Evolutionary conservation across 2,888 invertebrate genomes (phyloP).

Genomic region (Zaprionus lineosus): DNA sequence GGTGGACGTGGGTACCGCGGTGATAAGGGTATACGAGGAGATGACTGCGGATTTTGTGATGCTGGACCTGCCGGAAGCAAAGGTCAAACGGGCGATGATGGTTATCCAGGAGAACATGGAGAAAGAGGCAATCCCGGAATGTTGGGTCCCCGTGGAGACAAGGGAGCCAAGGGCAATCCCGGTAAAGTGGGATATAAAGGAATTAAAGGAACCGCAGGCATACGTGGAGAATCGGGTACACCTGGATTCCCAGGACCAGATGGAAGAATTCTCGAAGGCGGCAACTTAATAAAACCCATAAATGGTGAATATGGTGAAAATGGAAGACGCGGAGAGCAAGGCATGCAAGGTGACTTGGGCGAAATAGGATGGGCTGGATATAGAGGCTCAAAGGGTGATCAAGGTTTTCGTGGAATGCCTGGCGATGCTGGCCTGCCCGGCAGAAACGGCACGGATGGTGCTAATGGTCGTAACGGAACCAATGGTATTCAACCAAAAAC

Average conservation of each 20-base stretch:
- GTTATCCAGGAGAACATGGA: conserved; percentile 79
- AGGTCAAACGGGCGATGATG: conserved; percentile 80
- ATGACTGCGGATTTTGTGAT: conserved; percentile 87
- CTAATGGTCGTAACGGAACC: conserved; percentile 84
- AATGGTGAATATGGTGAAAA: conserved; percentile 74
- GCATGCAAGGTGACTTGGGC: conserved; percentile 76
- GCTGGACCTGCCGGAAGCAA: conserved; percentile 83
- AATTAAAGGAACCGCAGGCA: conserved; percentile 85
- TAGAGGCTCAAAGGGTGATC: conserved; percentile 79
- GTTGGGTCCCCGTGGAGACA: conserved; percentile 82
- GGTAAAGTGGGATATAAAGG: conserved; percentile 84
- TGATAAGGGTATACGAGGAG: conserved; percentile 83
- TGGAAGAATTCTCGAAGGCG: conserved; percentile 67
- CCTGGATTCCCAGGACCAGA: conserved; percentile 81
- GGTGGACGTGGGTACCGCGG: conserved; percentile 79
- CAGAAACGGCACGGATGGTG: conserved; percentile 82
- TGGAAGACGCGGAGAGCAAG: conserved; percentile 82
- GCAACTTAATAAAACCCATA: conserved; percentile 62
- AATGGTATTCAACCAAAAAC: conserved; percentile 83
- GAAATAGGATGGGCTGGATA: conserved; percentile 72
- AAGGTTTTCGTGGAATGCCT: conserved; percentile 76
- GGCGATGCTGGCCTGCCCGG: conserved; percentile 82
- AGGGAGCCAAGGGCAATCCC: conserved; percentile 79
- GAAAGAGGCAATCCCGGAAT: conserved; percentile 76
- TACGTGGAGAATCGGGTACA: conserved; percentile 81